Base-by-base conservation (phyloP, 2,888 invertebrate species). In the Leptinotarsa rubiginosa region DNA sequence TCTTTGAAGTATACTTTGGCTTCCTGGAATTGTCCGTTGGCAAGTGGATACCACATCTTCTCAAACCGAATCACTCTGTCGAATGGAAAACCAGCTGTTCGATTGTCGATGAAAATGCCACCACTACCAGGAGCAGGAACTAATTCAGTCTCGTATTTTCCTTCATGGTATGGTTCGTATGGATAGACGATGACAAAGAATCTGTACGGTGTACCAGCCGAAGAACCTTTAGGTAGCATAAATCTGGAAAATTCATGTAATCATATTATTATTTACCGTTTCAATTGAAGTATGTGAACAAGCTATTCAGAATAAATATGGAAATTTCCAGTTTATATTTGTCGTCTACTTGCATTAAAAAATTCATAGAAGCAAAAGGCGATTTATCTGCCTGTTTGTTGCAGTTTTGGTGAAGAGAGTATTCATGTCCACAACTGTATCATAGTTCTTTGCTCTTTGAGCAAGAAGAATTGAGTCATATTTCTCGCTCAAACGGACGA, bases 41-140 rank as follows among this genome's bases (percentile, higher is more conserved):
- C 91, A 20, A 92, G 91, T 78, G 89, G 89, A 79, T 89, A 89
- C 89, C 92, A 93, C 76, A 88, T 89, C 67, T 87, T 87, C 65
- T 91, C 88, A 67, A 77, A 81, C 64, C 91, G 89, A 82, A 93
- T 90, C 25, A 89, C 88, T 80, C 93, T 92, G 85, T 95, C 94
- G 84, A 95, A 91, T 76, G 95, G 95, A 90, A 92, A 95, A 70
- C 93, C 94, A 82, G 92, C 89, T 65, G 94, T 90, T 85, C 90
- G 90, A 79, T 89, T 90, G 85, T 94, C 94, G 65, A 92, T 62
- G 74, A 76, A 81, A 13, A 62, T 25, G 1, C 20, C 64, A 22
- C 47, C 52, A 20, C 15, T 59, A 67, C 75, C 52, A 72, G 75
- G 67, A 71, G 70, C 64, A 7, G 52, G 47, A 77, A 59, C 52